A percentile compares a stretch with the other conserved stretches of the same genome.
Evolutionary conservation across 2,888 invertebrate species (phyloP).

Genomic region (Ashinkailepas kermadecensis): DNA sequence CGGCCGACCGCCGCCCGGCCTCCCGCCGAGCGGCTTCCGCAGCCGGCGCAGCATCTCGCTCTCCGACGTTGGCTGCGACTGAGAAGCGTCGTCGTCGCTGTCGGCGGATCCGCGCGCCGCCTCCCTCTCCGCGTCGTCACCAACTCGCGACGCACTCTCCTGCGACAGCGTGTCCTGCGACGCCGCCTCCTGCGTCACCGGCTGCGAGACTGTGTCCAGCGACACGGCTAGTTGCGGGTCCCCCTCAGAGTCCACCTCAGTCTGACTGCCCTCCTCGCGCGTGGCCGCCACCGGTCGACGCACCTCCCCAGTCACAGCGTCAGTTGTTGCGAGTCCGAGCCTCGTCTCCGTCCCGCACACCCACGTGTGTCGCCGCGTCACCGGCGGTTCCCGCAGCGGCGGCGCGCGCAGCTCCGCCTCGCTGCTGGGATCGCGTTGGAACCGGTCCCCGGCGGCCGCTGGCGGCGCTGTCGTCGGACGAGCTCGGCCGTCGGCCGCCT

Average conservation of each 20-base stretch:
- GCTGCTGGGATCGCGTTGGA: not conserved
- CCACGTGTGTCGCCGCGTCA: not conserved
- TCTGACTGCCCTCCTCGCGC: conserved; percentile 8
- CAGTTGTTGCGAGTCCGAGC: not conserved
- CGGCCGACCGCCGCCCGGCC: not conserved
- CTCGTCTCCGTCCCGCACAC: not conserved
- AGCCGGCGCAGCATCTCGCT: not conserved
- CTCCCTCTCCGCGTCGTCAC: too few relatives aligned
- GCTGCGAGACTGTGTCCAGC: not conserved
- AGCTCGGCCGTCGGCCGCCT: not conserved
- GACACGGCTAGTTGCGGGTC: not conserved
- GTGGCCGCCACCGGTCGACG: not conserved
- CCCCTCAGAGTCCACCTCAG: not conserved
- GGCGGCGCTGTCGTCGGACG: not conserved
- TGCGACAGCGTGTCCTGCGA: not conserved
- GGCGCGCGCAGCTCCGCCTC: not conserved
- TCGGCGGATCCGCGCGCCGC: not conserved
- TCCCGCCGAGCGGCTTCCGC: not conserved
- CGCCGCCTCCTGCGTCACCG: not conserved
- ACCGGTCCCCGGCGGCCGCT: not conserved
- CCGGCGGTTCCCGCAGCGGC: not conserved
- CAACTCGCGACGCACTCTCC: not conserved
- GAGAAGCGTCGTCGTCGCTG: too few relatives aligned
- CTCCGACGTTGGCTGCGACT: not conserved
- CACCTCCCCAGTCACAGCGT: not conserved